A percentile compares a stretch with the other conserved stretches of the same genome.
These are phyloP conservation scores for Brachionus plicatilis DNA, from an alignment of 1,140 invertebrate species.

Conservation along the genomic window DNA sequence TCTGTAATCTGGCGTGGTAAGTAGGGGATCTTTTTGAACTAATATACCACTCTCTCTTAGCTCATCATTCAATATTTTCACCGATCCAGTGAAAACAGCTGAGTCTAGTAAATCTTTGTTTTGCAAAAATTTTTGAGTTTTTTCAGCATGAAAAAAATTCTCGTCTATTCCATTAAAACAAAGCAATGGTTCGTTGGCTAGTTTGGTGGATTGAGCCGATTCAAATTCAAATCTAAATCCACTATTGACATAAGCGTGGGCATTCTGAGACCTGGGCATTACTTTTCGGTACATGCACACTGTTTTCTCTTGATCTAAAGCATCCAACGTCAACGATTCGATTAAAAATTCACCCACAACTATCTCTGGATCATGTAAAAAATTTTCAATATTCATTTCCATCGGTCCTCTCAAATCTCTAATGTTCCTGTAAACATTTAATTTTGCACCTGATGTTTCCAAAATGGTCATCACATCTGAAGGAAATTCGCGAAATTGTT, in stretches of 20 bases:
- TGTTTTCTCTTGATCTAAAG: not conserved
- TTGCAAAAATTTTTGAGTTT: not conserved
- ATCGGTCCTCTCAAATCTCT: not conserved
- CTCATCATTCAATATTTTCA: not conserved
- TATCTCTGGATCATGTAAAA: no score
- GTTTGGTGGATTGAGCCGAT: not conserved
- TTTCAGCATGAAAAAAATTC: not conserved
- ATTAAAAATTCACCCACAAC: not conserved
- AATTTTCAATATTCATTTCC: no score
- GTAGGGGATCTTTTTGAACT: no score
- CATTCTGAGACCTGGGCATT: not conserved
- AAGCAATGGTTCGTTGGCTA: not conserved
- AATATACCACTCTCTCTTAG: no score
- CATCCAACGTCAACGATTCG: not conserved
- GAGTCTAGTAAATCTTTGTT: not conserved
- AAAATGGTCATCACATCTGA: conserved; percentile 53
- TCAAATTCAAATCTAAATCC: conserved; percentile 5
- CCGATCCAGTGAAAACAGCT: not conserved
- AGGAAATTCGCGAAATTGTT: conserved; percentile 65
- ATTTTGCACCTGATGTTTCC: not conserved
- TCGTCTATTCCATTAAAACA: not conserved
- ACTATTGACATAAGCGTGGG: conserved; percentile 10
- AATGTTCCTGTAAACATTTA: not conserved
- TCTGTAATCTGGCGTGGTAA: no score
- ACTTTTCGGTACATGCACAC: conserved; percentile 11